Percentiles rank a stretch among this genome's conserved stretches.
Evolutionary conservation across 2,888 invertebrate genomes (phyloP).

Genomic region (Ichneumoninae sp.): DNA sequence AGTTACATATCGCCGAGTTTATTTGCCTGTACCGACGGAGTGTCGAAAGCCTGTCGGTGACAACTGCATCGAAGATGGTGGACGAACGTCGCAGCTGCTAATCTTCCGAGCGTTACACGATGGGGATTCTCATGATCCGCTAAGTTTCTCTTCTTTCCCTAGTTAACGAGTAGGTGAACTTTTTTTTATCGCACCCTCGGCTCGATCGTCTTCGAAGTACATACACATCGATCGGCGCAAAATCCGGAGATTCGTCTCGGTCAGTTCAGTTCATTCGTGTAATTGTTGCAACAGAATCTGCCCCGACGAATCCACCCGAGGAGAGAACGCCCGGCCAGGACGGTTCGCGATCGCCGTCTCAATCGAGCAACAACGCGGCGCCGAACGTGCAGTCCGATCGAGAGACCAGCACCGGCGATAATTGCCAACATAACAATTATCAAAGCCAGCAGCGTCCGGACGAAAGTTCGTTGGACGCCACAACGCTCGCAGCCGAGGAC

Average conservation of each 20-base stretch:
- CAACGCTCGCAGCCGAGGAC: constrained; percentile 76
- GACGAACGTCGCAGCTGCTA: background rate
- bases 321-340: constrained; percentile 68
- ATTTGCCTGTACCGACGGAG: background rate
- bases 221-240: background rate
- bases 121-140: background rate
- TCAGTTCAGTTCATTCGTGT: background rate
- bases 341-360: constrained; percentile 74
- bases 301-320: constrained; percentile 68
- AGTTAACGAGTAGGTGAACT: background rate
- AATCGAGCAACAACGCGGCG: constrained; percentile 68
- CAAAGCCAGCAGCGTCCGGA: constrained; percentile 72
- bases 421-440: constrained; percentile 70
- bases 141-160: background rate
- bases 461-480: constrained; percentile 73
- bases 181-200: background rate
- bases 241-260: background rate
- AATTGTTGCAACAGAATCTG: constrained; percentile 70
- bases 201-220: background rate
- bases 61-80: constrained; percentile 19
- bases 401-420: constrained; percentile 62
- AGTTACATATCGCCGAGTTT: background rate
- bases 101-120: background rate
- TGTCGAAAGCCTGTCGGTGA: background rate
- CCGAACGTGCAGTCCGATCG: constrained; percentile 68